Base-by-base conservation (phyloP, 2,113 vertebrate genomes). In the Corythaixoides concolor region DNA sequence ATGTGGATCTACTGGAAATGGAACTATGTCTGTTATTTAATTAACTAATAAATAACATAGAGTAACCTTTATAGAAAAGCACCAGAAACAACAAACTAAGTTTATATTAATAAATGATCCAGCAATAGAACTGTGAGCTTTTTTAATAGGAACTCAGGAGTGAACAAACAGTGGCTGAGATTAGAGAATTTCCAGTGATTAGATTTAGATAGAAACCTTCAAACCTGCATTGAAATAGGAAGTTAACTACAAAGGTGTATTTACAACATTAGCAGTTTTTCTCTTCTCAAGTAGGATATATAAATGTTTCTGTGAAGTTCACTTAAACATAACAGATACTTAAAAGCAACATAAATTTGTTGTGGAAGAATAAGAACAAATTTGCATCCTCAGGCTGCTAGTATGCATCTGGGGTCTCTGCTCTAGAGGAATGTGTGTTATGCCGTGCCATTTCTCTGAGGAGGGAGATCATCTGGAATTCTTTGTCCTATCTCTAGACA, bases 11-110 rank as follows among this genome's bases (percentile, higher is more conserved):
- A 85, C 56, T 66, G 92, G 89, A 96, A 97, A 94, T 88, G 83
- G 76, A 90, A 87, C 63, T 85, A 94, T 86, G 69, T 72, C 82
- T 90, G 37, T 86, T 93, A 78, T 75, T 97, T 97, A 97, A 96
- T 97, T 97, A 96, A 94, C 55, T 85, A 95, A 97, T 95, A 97
- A 97, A 97, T 97, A 94, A 93, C 70, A 39, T 11, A 22, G 73
- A 86, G 37, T 58, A 90, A 63, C 63, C 68, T 91, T 85, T 85
- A 55, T 59, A 84, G 88, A 92, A 94, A 91, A 92, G 49, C 74
- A 95, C 26, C 74, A 95, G 27, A 28, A 89, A 55, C 41, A 76
- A 55, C 68, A 73, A 93, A 85, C 62, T 27, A 50, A 83, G 50
- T 64, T 90, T 62, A 76, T 93, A 50, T 88, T 76, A 93, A 94